Evolutionary conservation across 2,888 invertebrate species (phyloP), one percentile per base, ranked within the genome.

Genomic region (Leucophora obtusa): DNA sequence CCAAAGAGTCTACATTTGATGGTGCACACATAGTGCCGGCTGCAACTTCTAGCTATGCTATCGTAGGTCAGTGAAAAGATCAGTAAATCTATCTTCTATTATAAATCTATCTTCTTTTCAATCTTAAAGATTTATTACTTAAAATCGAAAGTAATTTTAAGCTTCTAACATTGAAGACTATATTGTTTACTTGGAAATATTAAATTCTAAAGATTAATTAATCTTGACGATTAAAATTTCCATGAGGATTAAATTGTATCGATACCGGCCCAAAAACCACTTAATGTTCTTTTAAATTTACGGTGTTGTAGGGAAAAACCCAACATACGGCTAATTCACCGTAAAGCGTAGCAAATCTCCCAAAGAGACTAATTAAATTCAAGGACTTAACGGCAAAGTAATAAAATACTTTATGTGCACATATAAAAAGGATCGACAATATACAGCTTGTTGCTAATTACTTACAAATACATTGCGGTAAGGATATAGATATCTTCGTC

Each of bases 401-500:
- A 35, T 62, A 62, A 50, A 68, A 28, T 24, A 24, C 18, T 71
- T 71, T 33, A 51, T 14, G 14, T 2, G 43, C 43, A 14, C 14
- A 14, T n/a, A 62, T 6, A 47, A 50, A 14, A 53, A 14, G 53
- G 51, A 38, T 7, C 9, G 5, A 15, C 51, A 28, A 54, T 66
- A 54, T 43, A 21, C 68, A 35, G 28, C 50, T n/a, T 62, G 56
- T 15, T 56, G 60, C 17, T 79, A 79, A 74, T 75, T 75, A 71
- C 66, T 62, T 15, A 66, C 54, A 60, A 56, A 62, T 56, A 70
- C 28, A 71, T 79, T 79, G 79, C 50, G 74, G 70, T 70, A 66
- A 66, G 74, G 51, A 58, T 63, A 21, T 38, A 11, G 33, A 28
- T 18, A 62, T 38, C 33, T 11, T 14, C 43, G 43, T 14, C 43